Base-by-base conservation (phyloP, 2,113 vertebrate genomes). In the Phrynocephalus versicolor region DNA sequence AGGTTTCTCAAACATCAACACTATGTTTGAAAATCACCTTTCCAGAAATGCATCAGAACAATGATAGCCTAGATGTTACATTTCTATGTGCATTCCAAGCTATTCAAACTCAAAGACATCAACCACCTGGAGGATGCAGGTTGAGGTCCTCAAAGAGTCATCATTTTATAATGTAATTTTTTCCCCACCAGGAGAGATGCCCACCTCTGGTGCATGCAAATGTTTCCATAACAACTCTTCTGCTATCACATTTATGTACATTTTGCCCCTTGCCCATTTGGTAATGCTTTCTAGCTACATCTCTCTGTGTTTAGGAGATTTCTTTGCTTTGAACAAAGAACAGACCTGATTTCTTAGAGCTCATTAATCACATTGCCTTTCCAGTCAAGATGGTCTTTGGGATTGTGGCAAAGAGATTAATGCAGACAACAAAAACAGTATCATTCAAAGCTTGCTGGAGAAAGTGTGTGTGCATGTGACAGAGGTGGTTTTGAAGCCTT, bases 331-430 rank as follows among this genome's bases (percentile, higher is more conserved):
- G 33, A 82, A 33, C 67, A 71, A 58, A 82, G 81, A 72, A 72
- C 58, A 55, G 67, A 57, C 57, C 67, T 57, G 19, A 81, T 55
- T 55, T 82, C 12, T 23, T n/a, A 21, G 9, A 71, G n/a, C 13
- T 35, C n/a, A 72, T 82, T 82, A 58, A 72, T 82, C 81, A 82
- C 35, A 58, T 14, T 71, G 51, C 21, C 67, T 72, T 57, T 82
- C 33, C 14, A 51, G 58, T 14, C 3, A 13, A 82, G 80, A 71
- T 35, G 21, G 1, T 57, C 35, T 33, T 39, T 70, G n/a, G 39
- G 65, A 82, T 35, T 72, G 51, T 21, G 37, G 51, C 67, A 39
- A 14, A 72, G 67, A 71, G n/a, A 57, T n/a, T 45, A 82, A 57
- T 21, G 23, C 30, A 82, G 65, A 57, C 1, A 37, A 12, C 55